Base-by-base conservation (phyloP, 2,797 vertebrate genomes). In the Hippoglossus hippoglossus region DNA sequence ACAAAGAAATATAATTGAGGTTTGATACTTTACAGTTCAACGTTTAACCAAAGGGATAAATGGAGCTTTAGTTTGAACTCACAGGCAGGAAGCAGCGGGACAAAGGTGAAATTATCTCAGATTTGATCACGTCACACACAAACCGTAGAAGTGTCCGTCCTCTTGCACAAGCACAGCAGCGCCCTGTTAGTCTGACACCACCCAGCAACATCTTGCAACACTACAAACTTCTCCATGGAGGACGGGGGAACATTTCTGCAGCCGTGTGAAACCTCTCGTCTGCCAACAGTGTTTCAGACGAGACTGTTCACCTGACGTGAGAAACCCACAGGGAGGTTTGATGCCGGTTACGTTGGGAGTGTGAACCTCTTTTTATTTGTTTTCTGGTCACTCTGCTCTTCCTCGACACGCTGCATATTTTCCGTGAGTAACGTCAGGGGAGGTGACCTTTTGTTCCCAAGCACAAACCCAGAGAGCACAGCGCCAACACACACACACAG, bases 121-220 rank as follows among this genome's bases (percentile, higher is more conserved):
- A 39, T 4, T 1, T 39, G 13, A 39, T 39, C 36, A 12, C 34
- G 0, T 36, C 10, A 36, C 34, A 36, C 36, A 34, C 28, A n/a
- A n/a, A n/a, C n/a, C n/a, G 39, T 41, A 6, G 3, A 16, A 1
- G 39, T 41, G 15, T 26, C 18, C 28, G 3, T 64, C 36, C 12
- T 77, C 50, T 91, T 91, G 79, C 81, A 67, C 80, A 92, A 91
- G 54, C 44, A 4, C 76, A 75, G 70, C 75, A 80, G 70, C 49
- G 58, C 57, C 75, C 78, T 57, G 67, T 82, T 75, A 58, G 77
- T 80, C 25, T 13, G 75, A 86, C 90, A 79, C 75, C 87, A 74
- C 90, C 89, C 76, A 89, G 88, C 81, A 88, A 88, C 88, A 55
- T 76, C 68, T 65, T 79, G 70, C 67, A 73, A 86, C 82, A 86